Conservation (phyloP, 2,888 invertebrate species). For the Andrena hattorfiana region DNA sequence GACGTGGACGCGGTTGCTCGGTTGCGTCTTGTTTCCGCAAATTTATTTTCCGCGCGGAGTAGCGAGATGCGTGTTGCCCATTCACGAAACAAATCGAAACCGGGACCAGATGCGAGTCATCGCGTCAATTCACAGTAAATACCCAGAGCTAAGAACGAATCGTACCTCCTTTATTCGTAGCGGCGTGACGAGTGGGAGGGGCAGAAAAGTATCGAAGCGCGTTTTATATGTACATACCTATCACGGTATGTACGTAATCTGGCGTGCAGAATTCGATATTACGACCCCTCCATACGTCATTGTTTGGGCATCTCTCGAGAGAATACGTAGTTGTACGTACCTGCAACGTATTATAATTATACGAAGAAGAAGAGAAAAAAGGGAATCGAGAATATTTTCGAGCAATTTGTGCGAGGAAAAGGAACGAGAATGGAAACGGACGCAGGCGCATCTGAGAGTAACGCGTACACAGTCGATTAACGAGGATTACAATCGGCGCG, state of each 20-base stretch:
- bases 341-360: neutral
- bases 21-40: too few relatives aligned
- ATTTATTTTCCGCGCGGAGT: too few relatives aligned
- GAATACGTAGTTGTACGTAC: neutral
- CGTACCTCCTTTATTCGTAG: neutral
- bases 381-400: neutral
- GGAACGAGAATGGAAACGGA: slow-evolving; percentile 26
- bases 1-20: too few relatives aligned
- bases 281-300: neutral
- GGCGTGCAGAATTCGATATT: neutral
- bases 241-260: neutral
- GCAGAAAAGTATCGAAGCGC: slow-evolving; percentile 10
- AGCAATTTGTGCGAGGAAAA: slow-evolving; percentile 17
- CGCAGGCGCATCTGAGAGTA: slow-evolving; percentile 46
- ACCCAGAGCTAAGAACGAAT: neutral
- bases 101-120: too few relatives aligned
- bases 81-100: too few relatives aligned
- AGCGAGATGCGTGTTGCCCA: too few relatives aligned
- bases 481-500: slow-evolving; percentile 40
- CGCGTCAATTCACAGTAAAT: too few relatives aligned
- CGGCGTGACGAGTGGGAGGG: neutral
- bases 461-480: slow-evolving; percentile 62
- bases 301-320: neutral
- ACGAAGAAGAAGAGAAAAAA: neutral
- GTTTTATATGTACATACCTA: too few relatives aligned